A percentile compares a stretch with the other conserved stretches of the same genome.
These are phyloP conservation scores for Geopemphigus sp. DNA, from an alignment of 1,140 invertebrate species.

Conservation along the genomic window DNA sequence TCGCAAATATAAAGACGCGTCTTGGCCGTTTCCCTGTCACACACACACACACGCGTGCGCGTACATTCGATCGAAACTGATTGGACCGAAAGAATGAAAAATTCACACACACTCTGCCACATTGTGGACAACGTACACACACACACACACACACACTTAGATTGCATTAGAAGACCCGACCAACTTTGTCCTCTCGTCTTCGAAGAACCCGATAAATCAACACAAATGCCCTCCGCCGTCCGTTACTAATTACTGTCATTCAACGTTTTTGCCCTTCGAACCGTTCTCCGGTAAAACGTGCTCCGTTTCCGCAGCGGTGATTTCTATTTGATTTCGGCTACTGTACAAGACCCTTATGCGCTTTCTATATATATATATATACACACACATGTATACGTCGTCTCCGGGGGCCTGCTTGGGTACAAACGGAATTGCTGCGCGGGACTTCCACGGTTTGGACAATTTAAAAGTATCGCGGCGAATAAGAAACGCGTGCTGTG, in stretches of 20 bases:
- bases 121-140: too few relatives aligned
- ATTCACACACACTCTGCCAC: slow-evolving; percentile 36
- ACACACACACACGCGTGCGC: too few relatives aligned
- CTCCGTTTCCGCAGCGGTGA: slow-evolving; percentile 44
- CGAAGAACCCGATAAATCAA: slow-evolving; percentile 45
- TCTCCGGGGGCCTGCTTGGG: slow-evolving; percentile 22
- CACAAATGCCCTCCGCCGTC: slow-evolving; percentile 22
- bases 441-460: not conserved
- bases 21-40: not conserved
- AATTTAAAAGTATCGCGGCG: not conserved
- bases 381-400: too few relatives aligned
- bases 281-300: slow-evolving; percentile 23
- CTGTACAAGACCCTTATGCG: not conserved
- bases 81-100: slow-evolving; percentile 46
- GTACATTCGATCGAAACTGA: slow-evolving; percentile 13
- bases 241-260: slow-evolving; percentile 48
- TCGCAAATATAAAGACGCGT: slow-evolving; percentile 39
- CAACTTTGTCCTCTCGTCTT: slow-evolving; percentile 44
- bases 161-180: slow-evolving; percentile 45
- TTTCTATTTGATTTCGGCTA: slow-evolving; percentile 41
- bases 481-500: slow-evolving; percentile 18
- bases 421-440: slow-evolving; percentile 3
- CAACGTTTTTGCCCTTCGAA: slow-evolving; percentile 46
- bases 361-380: not conserved
- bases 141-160: not conserved